Conservation (phyloP, 2,113 vertebrate genomes). For the Hoplias malabaricus region DNA sequence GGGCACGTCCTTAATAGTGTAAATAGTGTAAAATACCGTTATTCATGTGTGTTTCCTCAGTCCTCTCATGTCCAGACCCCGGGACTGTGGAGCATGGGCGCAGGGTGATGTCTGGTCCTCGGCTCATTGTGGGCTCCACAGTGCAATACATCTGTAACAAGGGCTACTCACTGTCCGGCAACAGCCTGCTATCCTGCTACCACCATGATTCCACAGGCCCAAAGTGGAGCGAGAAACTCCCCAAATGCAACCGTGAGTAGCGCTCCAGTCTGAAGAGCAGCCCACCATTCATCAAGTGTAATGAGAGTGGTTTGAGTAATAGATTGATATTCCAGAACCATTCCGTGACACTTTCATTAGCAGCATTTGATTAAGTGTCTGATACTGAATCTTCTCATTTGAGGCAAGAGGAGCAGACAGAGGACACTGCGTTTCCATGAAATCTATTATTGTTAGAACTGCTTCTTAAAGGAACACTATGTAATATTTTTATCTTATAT, state of each 20-base stretch:
- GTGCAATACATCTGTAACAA: conserved; percentile 91
- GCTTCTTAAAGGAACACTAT: no score
- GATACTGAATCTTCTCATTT: background rate
- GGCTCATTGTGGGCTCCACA: conserved; percentile 84
- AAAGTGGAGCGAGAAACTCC: conserved; percentile 89
- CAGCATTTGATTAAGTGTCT: background rate
- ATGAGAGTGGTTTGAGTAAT: background rate
- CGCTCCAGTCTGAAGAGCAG: background rate
- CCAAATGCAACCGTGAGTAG: conserved; percentile 88
- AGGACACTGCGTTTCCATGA: no score
- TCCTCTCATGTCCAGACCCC: conserved; percentile 86
- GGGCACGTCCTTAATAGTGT: no score
- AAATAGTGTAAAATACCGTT: no score
- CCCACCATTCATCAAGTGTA: background rate
- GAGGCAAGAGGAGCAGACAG: background rate
- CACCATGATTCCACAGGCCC: conserved; percentile 81
- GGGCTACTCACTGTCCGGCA: conserved; percentile 83
- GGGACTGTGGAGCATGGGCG: conserved; percentile 89
- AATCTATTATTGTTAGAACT: no score
- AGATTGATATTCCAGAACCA: conserved; percentile 12
- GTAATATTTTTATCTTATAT: no score
- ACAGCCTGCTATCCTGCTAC: conserved; percentile 85
- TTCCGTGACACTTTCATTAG: conserved; percentile 5
- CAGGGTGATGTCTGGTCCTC: conserved; percentile 82
- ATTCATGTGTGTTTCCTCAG: conserved; percentile 61